These are phyloP conservation scores for Chunga burmeisteri DNA, from an alignment of 2,113 vertebrate genomes.

Conservation along the genomic window DNA sequence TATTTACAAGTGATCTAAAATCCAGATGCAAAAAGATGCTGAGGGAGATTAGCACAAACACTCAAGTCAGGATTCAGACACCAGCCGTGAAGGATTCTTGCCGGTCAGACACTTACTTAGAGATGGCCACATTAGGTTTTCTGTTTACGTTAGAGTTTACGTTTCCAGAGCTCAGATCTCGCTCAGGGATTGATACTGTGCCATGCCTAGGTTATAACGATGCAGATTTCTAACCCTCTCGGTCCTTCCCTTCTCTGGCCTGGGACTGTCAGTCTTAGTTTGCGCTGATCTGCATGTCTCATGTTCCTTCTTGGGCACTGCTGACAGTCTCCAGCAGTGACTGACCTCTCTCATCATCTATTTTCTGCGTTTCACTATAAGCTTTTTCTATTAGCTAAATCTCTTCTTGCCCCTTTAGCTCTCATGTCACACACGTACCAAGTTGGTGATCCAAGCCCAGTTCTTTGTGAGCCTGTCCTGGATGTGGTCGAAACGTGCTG, in stretches of 20 bases:
- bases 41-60: not conserved
- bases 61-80: not conserved
- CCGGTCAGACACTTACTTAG: not conserved
- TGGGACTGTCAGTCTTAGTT: not conserved
- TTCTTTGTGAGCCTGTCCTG: not conserved
- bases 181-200: not conserved
- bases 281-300: not conserved
- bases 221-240: not conserved
- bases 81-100: not conserved
- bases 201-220: not conserved
- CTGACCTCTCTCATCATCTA: not conserved
- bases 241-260: not conserved
- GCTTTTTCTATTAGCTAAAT: slow-evolving; percentile 2
- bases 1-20: not conserved
- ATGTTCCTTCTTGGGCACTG: not conserved
- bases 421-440: accelerated
- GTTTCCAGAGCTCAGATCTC: not conserved
- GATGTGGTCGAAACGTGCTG: not conserved
- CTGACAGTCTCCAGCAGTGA: not conserved
- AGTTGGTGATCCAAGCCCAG: not conserved
- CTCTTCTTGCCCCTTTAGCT: not conserved
- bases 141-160: too few species aligned
- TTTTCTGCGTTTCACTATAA: not conserved
- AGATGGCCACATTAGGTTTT: not conserved
- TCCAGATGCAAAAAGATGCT: not conserved